Conservation (phyloP, 2,113 vertebrate genomes). For the Actenoides hombroni region DNA sequence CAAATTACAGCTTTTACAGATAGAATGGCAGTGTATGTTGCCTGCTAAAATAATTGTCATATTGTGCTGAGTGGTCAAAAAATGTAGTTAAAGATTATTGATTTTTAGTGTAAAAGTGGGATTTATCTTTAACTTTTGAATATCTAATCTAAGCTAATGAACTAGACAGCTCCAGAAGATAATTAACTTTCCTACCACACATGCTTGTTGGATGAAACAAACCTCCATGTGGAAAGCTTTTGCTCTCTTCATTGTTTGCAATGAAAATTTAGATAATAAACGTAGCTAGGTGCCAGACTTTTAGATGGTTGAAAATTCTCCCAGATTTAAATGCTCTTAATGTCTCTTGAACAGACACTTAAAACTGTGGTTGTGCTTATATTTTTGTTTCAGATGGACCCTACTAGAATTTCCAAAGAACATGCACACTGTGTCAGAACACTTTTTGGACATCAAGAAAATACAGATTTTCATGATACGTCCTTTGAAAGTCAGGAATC, state of each 20-base stretch:
- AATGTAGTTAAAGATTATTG: neutral
- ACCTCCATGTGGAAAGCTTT: neutral
- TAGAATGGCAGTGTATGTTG: neutral
- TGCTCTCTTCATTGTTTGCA: neutral
- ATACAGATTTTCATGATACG: conserved; percentile 65
- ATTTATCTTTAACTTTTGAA: neutral
- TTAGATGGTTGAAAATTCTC: neutral
- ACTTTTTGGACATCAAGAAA: conserved; percentile 73
- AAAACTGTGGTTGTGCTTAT: neutral
- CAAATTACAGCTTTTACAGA: neutral
- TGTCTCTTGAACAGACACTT: neutral
- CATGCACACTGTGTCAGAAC: conserved; percentile 73
- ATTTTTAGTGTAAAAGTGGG: neutral
- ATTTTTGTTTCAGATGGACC: conserved; percentile 74
- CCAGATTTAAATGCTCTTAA: neutral
- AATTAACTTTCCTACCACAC: neutral
- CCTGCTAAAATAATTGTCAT: neutral
- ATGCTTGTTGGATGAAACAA: neutral
- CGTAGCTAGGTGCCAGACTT: neutral
- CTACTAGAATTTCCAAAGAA: conserved; percentile 78
- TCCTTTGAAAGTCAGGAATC: conserved; percentile 70
- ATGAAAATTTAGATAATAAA: neutral
- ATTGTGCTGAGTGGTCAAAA: neutral
- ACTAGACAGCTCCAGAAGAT: neutral
- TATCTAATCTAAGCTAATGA: neutral